phyloP scores from a whole-genome alignment of 2,797 vertebrate genomes.

The Lepilemur septentrionalis region DNA sequence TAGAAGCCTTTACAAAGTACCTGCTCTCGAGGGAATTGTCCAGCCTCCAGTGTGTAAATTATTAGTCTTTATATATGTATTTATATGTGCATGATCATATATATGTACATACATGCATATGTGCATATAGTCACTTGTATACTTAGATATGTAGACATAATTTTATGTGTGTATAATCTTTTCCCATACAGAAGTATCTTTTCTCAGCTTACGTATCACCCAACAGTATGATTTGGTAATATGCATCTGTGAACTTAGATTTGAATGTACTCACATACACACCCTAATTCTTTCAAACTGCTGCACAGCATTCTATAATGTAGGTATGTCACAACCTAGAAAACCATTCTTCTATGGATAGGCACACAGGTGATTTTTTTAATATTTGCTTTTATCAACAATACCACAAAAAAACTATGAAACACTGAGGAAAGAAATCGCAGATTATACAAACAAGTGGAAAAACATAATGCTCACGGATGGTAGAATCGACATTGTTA shows the following conservation, averaged over 20 bases:
- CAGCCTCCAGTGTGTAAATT: not conserved
- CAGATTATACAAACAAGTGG: no score
- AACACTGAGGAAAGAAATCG: no score
- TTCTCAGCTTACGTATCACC: not conserved
- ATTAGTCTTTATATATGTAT: not conserved
- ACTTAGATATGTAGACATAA: not conserved
- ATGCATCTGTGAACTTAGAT: not conserved
- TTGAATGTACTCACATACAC: no score
- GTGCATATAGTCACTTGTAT: not conserved
- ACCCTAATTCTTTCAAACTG: not conserved
- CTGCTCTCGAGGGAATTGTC: not conserved
- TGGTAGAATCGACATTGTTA: no score
- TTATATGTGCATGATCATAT: not conserved
- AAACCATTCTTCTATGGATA: not conserved
- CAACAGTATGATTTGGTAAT: not conserved
- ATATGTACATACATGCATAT: no score
- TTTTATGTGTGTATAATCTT: not conserved
- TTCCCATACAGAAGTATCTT: not conserved
- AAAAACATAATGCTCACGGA: no score
- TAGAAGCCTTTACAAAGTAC: no score
- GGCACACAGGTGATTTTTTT: not conserved
- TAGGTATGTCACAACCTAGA: no score
- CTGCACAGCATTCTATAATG: rapidly evolving
- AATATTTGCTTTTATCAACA: not conserved
- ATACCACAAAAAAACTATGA: no score